phyloP scores from a whole-genome alignment of 2,113 vertebrate genomes.

The Rattus rattus region DNA sequence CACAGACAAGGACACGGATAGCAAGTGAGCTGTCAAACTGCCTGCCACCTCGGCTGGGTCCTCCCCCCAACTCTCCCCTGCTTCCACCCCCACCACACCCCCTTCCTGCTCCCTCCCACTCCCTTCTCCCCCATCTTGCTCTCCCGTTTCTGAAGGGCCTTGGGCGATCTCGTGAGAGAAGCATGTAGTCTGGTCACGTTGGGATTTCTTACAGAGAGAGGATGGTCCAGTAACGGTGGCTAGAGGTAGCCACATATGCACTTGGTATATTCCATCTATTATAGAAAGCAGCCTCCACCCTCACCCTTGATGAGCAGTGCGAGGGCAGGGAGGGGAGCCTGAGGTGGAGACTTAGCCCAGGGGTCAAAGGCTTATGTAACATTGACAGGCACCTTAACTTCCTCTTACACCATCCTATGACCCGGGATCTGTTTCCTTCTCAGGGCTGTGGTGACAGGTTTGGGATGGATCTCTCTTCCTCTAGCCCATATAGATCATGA shows the following conservation, averaged over 20 bases:
- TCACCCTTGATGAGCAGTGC: neutral
- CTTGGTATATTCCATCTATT: neutral
- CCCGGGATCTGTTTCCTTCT: neutral
- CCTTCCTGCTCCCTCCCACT: neutral
- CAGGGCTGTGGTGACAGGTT: neutral
- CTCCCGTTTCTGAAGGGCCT: neutral
- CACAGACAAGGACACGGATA: slow-evolving; percentile 68
- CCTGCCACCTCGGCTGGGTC: neutral
- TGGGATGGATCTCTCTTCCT: neutral
- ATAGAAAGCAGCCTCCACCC: rapidly evolving
- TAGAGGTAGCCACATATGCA: neutral
- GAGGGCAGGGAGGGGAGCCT: neutral
- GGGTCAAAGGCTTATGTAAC: neutral
- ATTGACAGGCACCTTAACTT: rapidly evolving
- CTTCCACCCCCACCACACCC: neutral
- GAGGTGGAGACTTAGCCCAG: neutral
- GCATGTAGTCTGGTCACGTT: neutral
- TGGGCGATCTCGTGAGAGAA: slow-evolving; percentile 44
- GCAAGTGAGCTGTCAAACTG: slow-evolving; percentile 70
- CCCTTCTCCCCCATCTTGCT: no score
- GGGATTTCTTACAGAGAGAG: neutral
- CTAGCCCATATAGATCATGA: neutral
- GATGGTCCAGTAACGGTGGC: neutral
- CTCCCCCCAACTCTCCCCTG: neutral
- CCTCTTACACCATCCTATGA: neutral